A percentile compares a stretch with the other conserved stretches of the same genome.
These are phyloP conservation scores for Zaprionus capensis DNA, from an alignment of 1,140 invertebrate genomes.

Conservation along the genomic window DNA sequence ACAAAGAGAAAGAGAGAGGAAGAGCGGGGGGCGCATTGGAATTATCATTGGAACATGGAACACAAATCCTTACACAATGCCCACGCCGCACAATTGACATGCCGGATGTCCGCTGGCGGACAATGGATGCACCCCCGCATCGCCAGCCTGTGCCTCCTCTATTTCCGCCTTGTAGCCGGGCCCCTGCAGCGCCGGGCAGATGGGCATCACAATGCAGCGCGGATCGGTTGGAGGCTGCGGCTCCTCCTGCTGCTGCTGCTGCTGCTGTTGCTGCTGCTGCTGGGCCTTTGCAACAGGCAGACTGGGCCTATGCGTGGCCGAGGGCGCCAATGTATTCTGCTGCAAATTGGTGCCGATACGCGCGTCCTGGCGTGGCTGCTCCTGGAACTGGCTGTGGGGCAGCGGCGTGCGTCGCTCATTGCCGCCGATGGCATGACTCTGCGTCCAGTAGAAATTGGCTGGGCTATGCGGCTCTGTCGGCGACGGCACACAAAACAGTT, in stretches of 20 bases:
- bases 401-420: conserved; percentile 73
- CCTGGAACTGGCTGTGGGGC: conserved; percentile 46
- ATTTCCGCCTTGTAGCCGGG: conserved; percentile 79
- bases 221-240: conserved; percentile 60
- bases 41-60: conserved; percentile 66
- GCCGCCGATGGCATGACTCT: conserved; percentile 87
- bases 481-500: conserved; percentile 42
- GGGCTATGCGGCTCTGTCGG: conserved; percentile 84
- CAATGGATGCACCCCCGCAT: conserved; percentile 60
- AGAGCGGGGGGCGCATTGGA: conserved; percentile 42
- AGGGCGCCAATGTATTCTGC: conserved; percentile 73
- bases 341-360: conserved; percentile 70
- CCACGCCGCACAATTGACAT: conserved; percentile 81
- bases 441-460: conserved; percentile 87
- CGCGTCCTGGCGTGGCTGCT: conserved; percentile 55
- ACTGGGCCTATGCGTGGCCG: conserved; percentile 84
- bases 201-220: conserved; percentile 76
- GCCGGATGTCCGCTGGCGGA: conserved; percentile 80
- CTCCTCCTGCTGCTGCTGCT: conserved; percentile 23
- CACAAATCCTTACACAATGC: conserved; percentile 83
- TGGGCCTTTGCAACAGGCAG: conserved; percentile 73
- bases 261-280: conserved; percentile 5
- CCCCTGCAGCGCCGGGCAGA: conserved; percentile 75
- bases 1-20: neutral
- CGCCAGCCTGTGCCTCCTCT: conserved; percentile 63